These are phyloP conservation scores for Anoncus sp. DNA, from an alignment of 2,888 invertebrate species.

Conservation along the genomic window DNA sequence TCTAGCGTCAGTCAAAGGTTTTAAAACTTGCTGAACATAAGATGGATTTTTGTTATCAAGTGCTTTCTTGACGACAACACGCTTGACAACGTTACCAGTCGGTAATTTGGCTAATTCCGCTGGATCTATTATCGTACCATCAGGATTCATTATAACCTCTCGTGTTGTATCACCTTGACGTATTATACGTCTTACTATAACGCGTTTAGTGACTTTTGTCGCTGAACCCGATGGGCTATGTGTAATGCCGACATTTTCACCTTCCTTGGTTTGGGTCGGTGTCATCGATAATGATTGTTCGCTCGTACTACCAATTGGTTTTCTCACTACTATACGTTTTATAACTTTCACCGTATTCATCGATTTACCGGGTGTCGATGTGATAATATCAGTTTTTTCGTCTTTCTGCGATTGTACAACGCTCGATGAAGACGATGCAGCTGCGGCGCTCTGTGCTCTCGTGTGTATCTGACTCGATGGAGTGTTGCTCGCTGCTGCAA, in stretches of 20 bases:
- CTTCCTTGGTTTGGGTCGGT: slow-evolving; percentile 68
- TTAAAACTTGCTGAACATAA: slow-evolving; percentile 74
- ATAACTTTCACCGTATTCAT: slow-evolving; percentile 80
- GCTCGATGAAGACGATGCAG: not conserved
- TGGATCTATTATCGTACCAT: slow-evolving; percentile 81
- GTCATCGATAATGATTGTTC: too few species aligned
- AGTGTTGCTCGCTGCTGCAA: slow-evolving; percentile 10
- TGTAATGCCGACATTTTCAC: slow-evolving; percentile 43
- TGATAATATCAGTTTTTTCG: slow-evolving; percentile 68
- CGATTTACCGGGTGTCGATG: slow-evolving; percentile 68
- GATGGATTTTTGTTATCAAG: slow-evolving; percentile 73
- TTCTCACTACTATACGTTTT: slow-evolving; percentile 80
- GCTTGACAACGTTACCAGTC: slow-evolving; percentile 80
- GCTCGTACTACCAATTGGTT: slow-evolving; percentile 68
- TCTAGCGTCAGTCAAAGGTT: slow-evolving; percentile 61
- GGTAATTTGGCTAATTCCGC: slow-evolving; percentile 81
- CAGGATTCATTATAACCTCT: slow-evolving; percentile 82
- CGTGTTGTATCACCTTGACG: slow-evolving; percentile 81
- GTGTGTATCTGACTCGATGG: slow-evolving; percentile 47
- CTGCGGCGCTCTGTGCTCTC: slow-evolving; percentile 47
- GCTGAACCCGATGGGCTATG: slow-evolving; percentile 60
- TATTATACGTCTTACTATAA: slow-evolving; percentile 81
- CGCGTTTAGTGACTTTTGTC: slow-evolving; percentile 78
- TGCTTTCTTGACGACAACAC: slow-evolving; percentile 81
- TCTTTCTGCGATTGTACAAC: slow-evolving; percentile 66